Conservation (phyloP, 2,113 vertebrate species). For the Dascyllus trimaculatus region DNA sequence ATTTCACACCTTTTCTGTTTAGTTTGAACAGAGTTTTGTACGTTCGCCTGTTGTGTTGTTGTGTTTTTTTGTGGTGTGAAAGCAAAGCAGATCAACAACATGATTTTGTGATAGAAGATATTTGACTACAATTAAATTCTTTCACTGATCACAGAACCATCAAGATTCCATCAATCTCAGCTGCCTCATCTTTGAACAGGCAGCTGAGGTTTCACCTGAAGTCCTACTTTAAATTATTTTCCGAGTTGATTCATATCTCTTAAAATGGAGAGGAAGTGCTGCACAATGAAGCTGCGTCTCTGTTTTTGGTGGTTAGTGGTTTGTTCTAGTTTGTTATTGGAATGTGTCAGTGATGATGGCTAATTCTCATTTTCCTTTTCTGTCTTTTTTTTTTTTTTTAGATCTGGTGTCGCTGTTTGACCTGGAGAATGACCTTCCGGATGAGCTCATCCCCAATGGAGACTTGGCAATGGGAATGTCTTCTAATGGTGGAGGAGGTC, state of each 20-base stretch:
- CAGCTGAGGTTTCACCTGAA: too few relatives aligned
- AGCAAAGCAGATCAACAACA: background rate
- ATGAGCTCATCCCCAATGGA: constrained; percentile 97
- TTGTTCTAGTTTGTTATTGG: background rate
- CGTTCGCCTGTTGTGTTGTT: too few relatives aligned
- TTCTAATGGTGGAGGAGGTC: constrained; percentile 74
- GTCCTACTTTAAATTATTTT: too few relatives aligned
- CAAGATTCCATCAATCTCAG: too few relatives aligned
- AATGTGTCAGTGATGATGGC: background rate
- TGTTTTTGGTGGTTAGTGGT: background rate
- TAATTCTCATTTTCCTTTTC: constrained; percentile 25
- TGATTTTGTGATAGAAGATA: background rate
- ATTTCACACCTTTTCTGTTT: background rate
- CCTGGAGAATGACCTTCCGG: constrained; percentile 98
- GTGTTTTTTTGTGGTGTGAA: background rate
- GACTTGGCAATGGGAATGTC: constrained; percentile 89
- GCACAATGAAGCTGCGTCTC: too few relatives aligned
- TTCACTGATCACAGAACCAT: background rate
- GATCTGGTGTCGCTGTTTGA: constrained; percentile 97
- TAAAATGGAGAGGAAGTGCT: too few relatives aligned
- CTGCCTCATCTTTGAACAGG: too few relatives aligned
- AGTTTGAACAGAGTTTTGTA: background rate
- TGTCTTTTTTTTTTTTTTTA: constrained; percentile 61
- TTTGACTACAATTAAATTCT: background rate
- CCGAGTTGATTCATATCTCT: too few relatives aligned